Evolutionary conservation across 2,888 invertebrate species (phyloP).

Genomic region (Drosophila parthenogenetica): DNA sequence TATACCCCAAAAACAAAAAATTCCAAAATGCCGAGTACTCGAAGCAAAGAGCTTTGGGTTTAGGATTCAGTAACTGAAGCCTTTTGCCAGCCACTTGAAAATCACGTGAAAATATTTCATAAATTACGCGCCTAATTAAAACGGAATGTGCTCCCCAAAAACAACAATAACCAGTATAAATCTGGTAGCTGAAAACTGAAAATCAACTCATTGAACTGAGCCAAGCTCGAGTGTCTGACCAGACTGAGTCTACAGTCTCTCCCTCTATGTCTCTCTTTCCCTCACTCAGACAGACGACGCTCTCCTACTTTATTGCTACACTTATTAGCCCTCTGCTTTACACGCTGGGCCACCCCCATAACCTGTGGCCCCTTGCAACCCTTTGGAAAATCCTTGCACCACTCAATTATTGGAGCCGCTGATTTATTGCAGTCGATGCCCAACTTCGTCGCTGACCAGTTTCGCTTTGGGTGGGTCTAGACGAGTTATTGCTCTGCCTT

Average conservation of each 20-base stretch:
- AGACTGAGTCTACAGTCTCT: slow-evolving; percentile 50
- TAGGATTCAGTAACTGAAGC: slow-evolving; percentile 53
- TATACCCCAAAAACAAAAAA: slow-evolving; percentile 17
- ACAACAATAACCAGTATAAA: slow-evolving; percentile 4
- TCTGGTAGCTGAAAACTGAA: slow-evolving; percentile 20
- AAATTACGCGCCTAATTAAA: slow-evolving; percentile 80
- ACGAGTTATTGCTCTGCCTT: slow-evolving; percentile 68
- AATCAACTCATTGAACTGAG: slow-evolving; percentile 65
- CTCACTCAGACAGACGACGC: slow-evolving; percentile 47
- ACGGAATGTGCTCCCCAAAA: slow-evolving; percentile 32
- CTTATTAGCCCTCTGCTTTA: slow-evolving; percentile 53
- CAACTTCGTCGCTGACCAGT: slow-evolving; percentile 46
- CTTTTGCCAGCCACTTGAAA: slow-evolving; percentile 72
- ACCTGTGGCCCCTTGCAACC: slow-evolving; percentile 29
- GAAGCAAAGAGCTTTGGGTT: slow-evolving; percentile 24
- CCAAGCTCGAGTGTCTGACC: slow-evolving; percentile 71
- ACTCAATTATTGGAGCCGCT: slow-evolving; percentile 78
- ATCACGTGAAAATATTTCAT: slow-evolving; percentile 75
- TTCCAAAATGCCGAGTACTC: slow-evolving; percentile 48
- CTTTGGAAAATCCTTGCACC: slow-evolving; percentile 49
- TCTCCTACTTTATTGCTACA: slow-evolving; percentile 66
- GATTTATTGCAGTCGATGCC: slow-evolving; percentile 69
- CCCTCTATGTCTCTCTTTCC: neutral
- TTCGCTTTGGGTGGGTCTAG: slow-evolving; percentile 45
- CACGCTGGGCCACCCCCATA: slow-evolving; percentile 5